Evolutionary conservation across 2,888 invertebrate genomes (phyloP).

Genomic region (Rhaphigaster nebulosa): DNA sequence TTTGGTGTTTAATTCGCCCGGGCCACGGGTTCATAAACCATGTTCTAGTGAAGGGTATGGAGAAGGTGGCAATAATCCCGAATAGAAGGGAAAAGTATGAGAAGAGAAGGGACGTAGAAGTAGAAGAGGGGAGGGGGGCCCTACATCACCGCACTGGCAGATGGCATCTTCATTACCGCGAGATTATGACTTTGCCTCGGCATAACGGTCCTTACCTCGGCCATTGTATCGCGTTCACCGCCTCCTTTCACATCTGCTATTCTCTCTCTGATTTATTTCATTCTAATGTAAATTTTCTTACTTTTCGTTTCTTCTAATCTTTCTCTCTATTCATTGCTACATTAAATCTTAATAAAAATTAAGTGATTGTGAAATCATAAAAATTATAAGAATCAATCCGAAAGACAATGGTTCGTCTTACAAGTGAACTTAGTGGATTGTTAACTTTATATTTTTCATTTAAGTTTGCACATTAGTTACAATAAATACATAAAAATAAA

Average conservation of each 20-base stretch:
- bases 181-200: background rate
- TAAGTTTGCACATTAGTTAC: too few relatives aligned
- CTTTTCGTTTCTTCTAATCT: background rate
- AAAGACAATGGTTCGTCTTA: too few relatives aligned
- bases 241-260: background rate
- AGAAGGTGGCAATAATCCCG: background rate
- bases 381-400: too few relatives aligned
- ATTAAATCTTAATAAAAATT: background rate
- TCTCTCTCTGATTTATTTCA: constrained; percentile 9
- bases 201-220: background rate
- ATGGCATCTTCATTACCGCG: constrained; percentile 36
- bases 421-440: too few relatives aligned
- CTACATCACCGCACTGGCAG: background rate
- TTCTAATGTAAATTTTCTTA: background rate
- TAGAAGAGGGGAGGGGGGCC: background rate
- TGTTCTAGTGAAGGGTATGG: background rate
- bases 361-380: background rate
- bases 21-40: background rate
- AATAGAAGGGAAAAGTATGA: background rate
- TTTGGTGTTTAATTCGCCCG: background rate
- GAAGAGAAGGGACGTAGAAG: background rate
- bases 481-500: too few relatives aligned
- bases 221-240: background rate
- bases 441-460: too few relatives aligned
- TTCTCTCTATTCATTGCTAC: background rate